Evolutionary conservation across 1,140 invertebrate genomes (phyloP).

Genomic region (Drosophila pruinosa): DNA sequence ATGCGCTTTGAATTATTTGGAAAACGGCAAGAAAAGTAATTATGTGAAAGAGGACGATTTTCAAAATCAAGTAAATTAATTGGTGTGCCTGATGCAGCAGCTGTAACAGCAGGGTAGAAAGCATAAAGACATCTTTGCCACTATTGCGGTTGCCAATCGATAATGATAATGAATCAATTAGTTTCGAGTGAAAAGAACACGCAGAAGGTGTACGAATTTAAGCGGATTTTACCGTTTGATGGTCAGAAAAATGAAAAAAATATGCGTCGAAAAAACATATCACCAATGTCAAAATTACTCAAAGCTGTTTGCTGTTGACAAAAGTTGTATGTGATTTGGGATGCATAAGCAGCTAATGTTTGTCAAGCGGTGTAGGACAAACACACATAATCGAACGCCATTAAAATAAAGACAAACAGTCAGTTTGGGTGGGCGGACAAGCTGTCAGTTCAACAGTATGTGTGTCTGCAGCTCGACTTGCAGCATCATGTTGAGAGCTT

Average conservation of each 20-base stretch:
- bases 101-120: not conserved
- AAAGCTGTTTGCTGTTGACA: conserved; percentile 24
- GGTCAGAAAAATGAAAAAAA: conserved; percentile 31
- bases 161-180: conserved; percentile 51
- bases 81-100: conserved; percentile 46
- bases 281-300: not conserved
- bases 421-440: not conserved
- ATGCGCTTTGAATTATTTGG: conserved; percentile 66
- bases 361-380: conserved; percentile 30
- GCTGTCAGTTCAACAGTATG: not conserved
- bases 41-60: conserved; percentile 60
- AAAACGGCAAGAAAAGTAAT: conserved; percentile 47
- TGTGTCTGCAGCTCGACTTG: not conserved
- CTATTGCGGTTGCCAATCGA: conserved; percentile 42
- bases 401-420: conserved; percentile 58
- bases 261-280: not conserved
- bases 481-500: conserved; percentile 81
- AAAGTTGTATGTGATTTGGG: conserved; percentile 33
- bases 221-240: conserved; percentile 64
- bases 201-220: conserved; percentile 42
- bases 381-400: conserved; percentile 74
- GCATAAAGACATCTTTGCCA: too few species aligned
- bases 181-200: conserved; percentile 10
- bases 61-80: conserved; percentile 65
- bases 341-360: conserved; percentile 32